These are phyloP conservation scores for Dendrolimus kikuchii DNA, from an alignment of 1,140 invertebrate species.

Conservation along the genomic window DNA sequence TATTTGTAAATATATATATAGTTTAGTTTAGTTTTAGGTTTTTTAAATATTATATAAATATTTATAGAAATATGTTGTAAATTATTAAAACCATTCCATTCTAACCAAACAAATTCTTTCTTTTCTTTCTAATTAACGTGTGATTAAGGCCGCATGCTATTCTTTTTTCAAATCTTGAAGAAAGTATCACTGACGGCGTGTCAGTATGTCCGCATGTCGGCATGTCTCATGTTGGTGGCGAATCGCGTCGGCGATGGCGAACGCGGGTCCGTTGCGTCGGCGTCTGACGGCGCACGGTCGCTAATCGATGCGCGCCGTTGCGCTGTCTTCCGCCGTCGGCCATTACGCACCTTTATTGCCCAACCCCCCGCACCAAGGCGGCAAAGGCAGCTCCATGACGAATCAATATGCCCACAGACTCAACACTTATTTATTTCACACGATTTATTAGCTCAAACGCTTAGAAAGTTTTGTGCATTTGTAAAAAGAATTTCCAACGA, in stretches of 20 bases:
- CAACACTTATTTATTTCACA: conserved; percentile 71
- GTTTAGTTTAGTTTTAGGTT: too few species aligned
- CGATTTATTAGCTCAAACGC: conserved; percentile 69
- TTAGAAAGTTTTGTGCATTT: conserved; percentile 66
- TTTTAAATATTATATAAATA: too few species aligned
- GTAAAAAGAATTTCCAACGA: conserved; percentile 2
- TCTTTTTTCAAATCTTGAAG: too few species aligned
- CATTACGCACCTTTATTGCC: conserved; percentile 70
- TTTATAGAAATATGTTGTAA: too few species aligned
- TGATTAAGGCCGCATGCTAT: too few species aligned
- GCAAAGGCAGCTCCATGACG: conserved; percentile 47
- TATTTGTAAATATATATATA: too few species aligned
- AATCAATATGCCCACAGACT: conserved; percentile 71
- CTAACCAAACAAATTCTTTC: too few species aligned
- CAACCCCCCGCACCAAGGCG: conserved; percentile 53
- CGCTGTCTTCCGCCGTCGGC: conserved; percentile 67
- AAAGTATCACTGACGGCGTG: too few species aligned
- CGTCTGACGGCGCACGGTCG: conserved; percentile 47
- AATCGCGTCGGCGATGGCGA: not conserved
- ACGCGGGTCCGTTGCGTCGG: conserved; percentile 50
- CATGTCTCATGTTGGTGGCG: not conserved
- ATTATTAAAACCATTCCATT: too few species aligned
- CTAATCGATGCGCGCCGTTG: conserved; percentile 69
- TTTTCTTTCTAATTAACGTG: too few species aligned
- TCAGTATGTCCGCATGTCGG: not conserved